Percentiles rank a stretch among this genome's conserved stretches.
phyloP scores from a whole-genome alignment of 2,888 invertebrate species.

The Hemistola chrysoprasaria region DNA sequence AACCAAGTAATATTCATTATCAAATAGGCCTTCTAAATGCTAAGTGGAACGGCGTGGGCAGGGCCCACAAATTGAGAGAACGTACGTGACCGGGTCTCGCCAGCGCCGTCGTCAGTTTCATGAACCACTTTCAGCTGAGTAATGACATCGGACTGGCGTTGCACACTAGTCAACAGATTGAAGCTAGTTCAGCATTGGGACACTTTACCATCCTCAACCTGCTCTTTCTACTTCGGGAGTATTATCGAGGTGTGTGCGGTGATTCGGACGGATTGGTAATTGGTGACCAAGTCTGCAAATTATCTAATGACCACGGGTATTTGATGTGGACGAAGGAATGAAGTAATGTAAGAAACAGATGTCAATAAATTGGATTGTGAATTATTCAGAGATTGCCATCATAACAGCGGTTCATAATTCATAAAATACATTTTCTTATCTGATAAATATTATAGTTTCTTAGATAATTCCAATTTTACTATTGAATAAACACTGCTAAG shows the following conservation, averaged over 20 bases:
- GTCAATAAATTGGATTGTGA: no score
- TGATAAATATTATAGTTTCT: conserved; percentile 9
- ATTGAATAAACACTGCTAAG: conserved; percentile 19
- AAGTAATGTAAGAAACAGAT: no score
- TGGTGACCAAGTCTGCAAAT: no score
- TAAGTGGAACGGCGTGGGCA: conserved; percentile 35
- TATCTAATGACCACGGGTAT: no score
- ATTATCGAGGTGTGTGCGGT: no score
- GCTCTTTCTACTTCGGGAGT: no score
- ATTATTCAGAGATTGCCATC: no score
- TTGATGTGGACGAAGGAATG: no score
- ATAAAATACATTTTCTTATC: no score
- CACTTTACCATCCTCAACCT: conserved; percentile 39
- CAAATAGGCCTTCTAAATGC: conserved; percentile 38
- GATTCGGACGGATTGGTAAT: no score
- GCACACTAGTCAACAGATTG: conserved; percentile 26
- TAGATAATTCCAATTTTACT: conserved; percentile 16
- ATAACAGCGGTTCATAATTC: no score
- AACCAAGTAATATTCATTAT: conserved; percentile 27
- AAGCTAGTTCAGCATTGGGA: conserved; percentile 29
- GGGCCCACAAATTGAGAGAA: conserved; percentile 49
- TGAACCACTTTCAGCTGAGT: conserved; percentile 64
- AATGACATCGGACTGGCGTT: conserved; percentile 52
- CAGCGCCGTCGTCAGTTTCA: conserved; percentile 61
- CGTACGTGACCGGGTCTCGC: conserved; percentile 60